Conservation (phyloP, 2,888 invertebrate genomes). For the Cataglyphis livida region DNA sequence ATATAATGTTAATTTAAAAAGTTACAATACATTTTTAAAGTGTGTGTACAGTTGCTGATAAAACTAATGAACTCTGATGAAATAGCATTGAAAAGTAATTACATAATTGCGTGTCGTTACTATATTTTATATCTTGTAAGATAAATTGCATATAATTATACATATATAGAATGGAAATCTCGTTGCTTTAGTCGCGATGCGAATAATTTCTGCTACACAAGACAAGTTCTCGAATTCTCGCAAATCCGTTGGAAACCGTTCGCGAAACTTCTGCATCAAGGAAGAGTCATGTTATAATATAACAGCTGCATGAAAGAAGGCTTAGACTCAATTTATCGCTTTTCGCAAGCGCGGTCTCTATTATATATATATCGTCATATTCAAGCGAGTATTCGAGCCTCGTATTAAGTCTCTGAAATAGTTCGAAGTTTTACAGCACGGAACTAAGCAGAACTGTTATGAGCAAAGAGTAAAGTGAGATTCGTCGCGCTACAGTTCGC, state of each 20-base stretch:
- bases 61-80: not conserved
- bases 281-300: not conserved
- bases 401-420: conserved; percentile 22
- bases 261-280: not conserved
- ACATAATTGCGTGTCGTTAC: not conserved
- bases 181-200: too few relatives aligned
- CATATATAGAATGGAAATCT: not conserved
- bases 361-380: not conserved
- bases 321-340: conserved; percentile 10
- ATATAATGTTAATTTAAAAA: not conserved
- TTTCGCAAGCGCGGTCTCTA: not conserved
- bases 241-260: not conserved
- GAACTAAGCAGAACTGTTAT: conserved; percentile 23
- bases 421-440: conserved; percentile 1
- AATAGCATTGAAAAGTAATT: not conserved
- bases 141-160: not conserved
- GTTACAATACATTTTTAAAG: not conserved
- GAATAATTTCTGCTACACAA: not conserved
- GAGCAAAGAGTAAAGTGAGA: conserved; percentile 60
- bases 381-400: not conserved
- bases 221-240: not conserved
- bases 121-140: not conserved
- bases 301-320: not conserved
- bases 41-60: not conserved
- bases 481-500: conserved; percentile 55